Evolutionary conservation across 2,113 vertebrate genomes (phyloP).

Genomic region (Tachysurus vachellii): DNA sequence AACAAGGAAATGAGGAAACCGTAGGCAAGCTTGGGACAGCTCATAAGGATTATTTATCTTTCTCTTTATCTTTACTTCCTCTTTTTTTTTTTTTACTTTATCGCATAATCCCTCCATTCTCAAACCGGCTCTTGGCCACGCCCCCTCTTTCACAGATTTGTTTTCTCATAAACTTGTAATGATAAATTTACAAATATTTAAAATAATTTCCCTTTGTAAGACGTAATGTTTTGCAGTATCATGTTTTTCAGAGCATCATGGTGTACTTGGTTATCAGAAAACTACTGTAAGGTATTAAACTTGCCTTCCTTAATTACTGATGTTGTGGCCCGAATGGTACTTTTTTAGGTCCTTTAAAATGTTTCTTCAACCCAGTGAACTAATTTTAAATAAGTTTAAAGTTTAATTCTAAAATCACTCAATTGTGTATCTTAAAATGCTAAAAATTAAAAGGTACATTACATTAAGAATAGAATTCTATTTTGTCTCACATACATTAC

Average conservation of each 20-base stretch:
- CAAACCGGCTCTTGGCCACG: no score
- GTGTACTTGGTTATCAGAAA: not conserved
- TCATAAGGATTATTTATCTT: no score
- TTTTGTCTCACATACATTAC: no score
- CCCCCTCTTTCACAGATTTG: no score
- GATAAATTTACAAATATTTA: not conserved
- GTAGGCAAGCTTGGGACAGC: no score
- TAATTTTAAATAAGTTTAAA: not conserved
- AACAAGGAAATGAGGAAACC: no score
- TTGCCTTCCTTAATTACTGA: not conserved
- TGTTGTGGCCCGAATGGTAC: not conserved
- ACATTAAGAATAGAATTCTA: not conserved
- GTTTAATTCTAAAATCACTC: not conserved
- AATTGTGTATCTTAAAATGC: not conserved
- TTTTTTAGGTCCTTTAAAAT: not conserved
- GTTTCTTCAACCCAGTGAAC: not conserved
- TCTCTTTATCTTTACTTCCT: no score
- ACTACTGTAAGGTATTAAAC: not conserved
- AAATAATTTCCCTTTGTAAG: not conserved
- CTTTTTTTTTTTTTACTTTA: no score
- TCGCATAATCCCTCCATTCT: no score
- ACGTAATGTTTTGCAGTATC: not conserved
- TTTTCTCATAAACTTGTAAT: not conserved
- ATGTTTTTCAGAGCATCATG: not conserved
- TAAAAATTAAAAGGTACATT: not conserved